A percentile compares a stretch with the other conserved stretches of the same genome.
These are phyloP conservation scores for Drosophila nebulosa DNA, from an alignment of 1,140 invertebrate genomes.

Conservation along the genomic window DNA sequence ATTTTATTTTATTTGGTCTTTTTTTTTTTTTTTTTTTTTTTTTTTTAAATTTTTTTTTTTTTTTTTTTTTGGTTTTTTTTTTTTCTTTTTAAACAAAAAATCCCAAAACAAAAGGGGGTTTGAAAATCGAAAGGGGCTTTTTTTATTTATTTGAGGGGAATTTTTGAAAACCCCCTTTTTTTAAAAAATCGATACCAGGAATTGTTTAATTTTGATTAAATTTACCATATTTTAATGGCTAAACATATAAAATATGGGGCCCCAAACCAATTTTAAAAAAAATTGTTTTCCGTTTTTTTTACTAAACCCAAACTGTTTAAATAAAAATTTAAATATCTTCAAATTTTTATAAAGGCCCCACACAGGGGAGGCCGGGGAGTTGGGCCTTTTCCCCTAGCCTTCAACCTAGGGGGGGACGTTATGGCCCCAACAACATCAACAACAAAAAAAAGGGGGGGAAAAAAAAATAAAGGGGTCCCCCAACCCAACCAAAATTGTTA, in stretches of 20 bases:
- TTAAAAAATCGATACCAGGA: too few relatives aligned
- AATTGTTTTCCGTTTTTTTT: neutral
- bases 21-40: too few relatives aligned
- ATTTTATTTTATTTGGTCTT: conserved; percentile 25
- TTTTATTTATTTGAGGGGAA: neutral
- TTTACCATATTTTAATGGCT: conserved; percentile 1
- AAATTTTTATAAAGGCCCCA: neutral
- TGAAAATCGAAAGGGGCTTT: neutral
- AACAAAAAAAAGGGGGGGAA: conserved; percentile 22
- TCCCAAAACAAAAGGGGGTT: conserved; percentile 3
- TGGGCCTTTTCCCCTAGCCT: conserved; percentile 15
- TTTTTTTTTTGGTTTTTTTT: neutral
- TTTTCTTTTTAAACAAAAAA: neutral
- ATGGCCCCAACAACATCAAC: conserved; percentile 10
- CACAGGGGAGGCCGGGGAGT: neutral
- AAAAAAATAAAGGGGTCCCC: conserved; percentile 62
- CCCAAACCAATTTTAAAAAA: neutral
- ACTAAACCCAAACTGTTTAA: conserved; percentile 29
- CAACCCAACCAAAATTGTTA: conserved; percentile 63
- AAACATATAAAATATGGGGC: neutral
- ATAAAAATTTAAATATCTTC: neutral
- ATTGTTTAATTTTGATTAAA: neutral
- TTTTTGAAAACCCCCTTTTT: too few relatives aligned
- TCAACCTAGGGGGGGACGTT: conserved; percentile 5
- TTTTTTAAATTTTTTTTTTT: conserved; percentile 9